Base-by-base conservation (phyloP, 1,140 invertebrate species). In the Lerema accius region DNA sequence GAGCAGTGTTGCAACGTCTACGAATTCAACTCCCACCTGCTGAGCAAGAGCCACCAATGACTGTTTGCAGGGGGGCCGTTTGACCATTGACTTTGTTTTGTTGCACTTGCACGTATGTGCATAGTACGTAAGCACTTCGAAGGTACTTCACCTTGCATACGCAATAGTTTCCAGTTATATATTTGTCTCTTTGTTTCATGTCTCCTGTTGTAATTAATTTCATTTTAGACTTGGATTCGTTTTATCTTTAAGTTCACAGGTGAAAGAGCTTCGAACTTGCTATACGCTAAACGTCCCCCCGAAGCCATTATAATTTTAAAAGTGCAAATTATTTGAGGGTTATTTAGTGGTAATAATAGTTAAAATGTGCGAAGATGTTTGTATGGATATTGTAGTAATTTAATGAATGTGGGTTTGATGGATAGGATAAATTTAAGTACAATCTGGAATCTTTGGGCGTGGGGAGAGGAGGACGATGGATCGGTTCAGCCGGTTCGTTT, bases 1-100 rank as follows among this genome's bases (percentile, higher is more conserved):
- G 96, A 98, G 88, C 94, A 96, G 77, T 98, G 97, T 86, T 95
- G 94, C 80, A 98, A 98, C 80, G 95, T 98, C 26, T 98, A 99
- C 90, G 97, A 98, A 89, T 99, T 99, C 92, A 98, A 98, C 92
- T 97, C 97, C 67, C 98, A 99, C 94, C 93, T 98, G 80, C 92
- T 98, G 63, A 98, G 96, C 90, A 97, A 97, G 84, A 96, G 96
- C 88, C 97, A 98, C 92, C 96, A 97, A 92, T 95, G 89, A 92
- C 80, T 90, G 84, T 83, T 85, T 78, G 84, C 84, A 19, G 87
- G 87, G 87, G 87, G 87, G 83, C 73, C 82, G 86, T 82, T 84
- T 70, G 65, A 73, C 42, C 71, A 76, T 64, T 79, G 78, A 84
- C 74, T 73, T 61, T 69, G 46, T 59, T 71, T 78, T 75, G 60